Evolutionary conservation across 2,888 invertebrate species (phyloP).

Genomic region (Rosalia funebris): DNA sequence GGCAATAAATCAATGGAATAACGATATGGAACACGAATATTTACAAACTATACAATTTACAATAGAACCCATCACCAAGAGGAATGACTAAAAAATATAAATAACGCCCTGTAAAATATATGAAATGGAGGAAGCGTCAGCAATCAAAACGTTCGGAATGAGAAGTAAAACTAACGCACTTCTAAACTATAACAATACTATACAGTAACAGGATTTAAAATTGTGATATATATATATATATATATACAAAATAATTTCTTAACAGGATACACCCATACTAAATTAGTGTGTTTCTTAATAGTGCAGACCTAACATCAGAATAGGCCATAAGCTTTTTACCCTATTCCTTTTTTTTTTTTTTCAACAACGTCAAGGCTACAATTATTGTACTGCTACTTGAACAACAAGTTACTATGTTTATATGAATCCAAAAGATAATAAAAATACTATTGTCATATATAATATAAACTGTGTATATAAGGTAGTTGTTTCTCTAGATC

Average conservation of each 20-base stretch:
- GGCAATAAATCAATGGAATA: conserved; percentile 38
- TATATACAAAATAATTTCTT: conserved; percentile 51
- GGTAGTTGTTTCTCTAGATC: conserved; percentile 47
- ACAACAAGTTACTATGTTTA: conserved; percentile 57
- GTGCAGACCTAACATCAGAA: conserved; percentile 49
- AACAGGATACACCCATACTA: conserved; percentile 49
- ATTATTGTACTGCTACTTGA: conserved; percentile 60
- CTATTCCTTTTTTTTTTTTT: conserved; percentile 41
- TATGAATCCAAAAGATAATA: conserved; percentile 60
- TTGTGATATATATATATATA: conserved; percentile 46
- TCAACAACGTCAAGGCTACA: conserved; percentile 53
- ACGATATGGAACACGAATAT: conserved; percentile 32
- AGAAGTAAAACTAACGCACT: conserved; percentile 46
- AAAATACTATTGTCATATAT: conserved; percentile 64
- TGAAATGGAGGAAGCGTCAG: conserved; percentile 18
- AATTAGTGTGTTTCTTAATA: conserved; percentile 47
- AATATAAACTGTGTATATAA: conserved; percentile 51
- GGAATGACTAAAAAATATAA: conserved; percentile 21
- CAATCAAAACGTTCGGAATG: conserved; percentile 18
- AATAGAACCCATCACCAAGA: conserved; percentile 40
- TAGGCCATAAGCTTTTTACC: conserved; percentile 49
- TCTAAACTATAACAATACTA: conserved; percentile 50
- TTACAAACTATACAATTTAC: conserved; percentile 33
- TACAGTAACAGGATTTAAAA: conserved; percentile 48
- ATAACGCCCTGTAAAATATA: conserved; percentile 3